Percentiles rank a stretch among this genome's conserved stretches.
Evolutionary conservation across 2,888 invertebrate genomes (phyloP).

Genomic region (Pegoplata infirma): DNA sequence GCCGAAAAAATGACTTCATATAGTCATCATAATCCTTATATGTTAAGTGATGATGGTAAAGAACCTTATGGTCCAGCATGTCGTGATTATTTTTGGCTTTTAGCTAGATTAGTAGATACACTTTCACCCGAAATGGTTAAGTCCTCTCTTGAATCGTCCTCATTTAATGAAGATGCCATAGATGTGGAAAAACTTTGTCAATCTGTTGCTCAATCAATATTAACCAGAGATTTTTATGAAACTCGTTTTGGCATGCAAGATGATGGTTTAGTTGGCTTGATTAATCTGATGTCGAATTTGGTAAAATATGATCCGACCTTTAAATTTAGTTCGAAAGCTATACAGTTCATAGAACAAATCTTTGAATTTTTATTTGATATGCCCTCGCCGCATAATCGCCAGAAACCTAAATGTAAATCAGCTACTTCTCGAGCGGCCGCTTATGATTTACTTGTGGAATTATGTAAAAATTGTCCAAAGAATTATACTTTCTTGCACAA

Average conservation of each 20-base stretch:
- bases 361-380: slow-evolving; percentile 94
- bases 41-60: slow-evolving; percentile 82
- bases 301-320: slow-evolving; percentile 93
- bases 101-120: slow-evolving; percentile 92
- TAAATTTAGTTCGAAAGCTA: slow-evolving; percentile 88
- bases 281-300: slow-evolving; percentile 91
- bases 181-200: slow-evolving; percentile 87
- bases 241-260: slow-evolving; percentile 91
- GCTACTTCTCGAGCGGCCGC: slow-evolving; percentile 92
- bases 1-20: slow-evolving; percentile 89
- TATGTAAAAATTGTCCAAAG: slow-evolving; percentile 89
- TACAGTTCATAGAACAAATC: slow-evolving; percentile 81
- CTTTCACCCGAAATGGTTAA: slow-evolving; percentile 88
- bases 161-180: slow-evolving; percentile 68
- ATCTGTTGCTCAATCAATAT: slow-evolving; percentile 86
- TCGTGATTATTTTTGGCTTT: slow-evolving; percentile 95
- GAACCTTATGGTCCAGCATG: slow-evolving; percentile 97
- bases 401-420: slow-evolving; percentile 95
- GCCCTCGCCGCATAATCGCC: slow-evolving; percentile 89
- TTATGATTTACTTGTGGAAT: slow-evolving; percentile 92
- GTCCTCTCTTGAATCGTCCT: slow-evolving; percentile 79
- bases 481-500: slow-evolving; percentile 92
- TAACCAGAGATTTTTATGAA: slow-evolving; percentile 89
- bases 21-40: slow-evolving; percentile 75
- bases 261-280: slow-evolving; percentile 92